Evolutionary conservation across 1,140 invertebrate species (phyloP).

Genomic region (Drosophila bifasciata): DNA sequence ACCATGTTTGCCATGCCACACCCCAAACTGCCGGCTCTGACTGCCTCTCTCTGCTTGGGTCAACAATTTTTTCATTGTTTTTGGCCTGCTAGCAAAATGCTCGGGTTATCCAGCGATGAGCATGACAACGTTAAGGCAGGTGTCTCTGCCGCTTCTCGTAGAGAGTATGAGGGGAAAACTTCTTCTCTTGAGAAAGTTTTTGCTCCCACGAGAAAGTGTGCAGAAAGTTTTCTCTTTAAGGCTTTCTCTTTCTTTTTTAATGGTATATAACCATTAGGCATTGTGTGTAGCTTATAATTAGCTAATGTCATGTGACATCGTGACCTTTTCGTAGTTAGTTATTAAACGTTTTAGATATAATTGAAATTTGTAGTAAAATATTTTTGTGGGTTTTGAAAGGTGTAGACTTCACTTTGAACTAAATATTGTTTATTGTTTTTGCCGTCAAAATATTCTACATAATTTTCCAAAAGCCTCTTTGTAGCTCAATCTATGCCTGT

Average conservation of each 20-base stretch:
- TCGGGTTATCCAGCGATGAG: slow-evolving; percentile 44
- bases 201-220: slow-evolving; percentile 32
- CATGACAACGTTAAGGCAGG: slow-evolving; percentile 48
- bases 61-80: slow-evolving; percentile 76
- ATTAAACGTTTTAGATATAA: not conserved
- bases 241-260: slow-evolving; percentile 18
- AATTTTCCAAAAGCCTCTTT: too few relatives aligned
- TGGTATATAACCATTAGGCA: slow-evolving; percentile 56
- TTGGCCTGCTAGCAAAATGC: slow-evolving; percentile 61
- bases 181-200: slow-evolving; percentile 46
- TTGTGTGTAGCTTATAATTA: slow-evolving; percentile 57
- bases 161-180: slow-evolving; percentile 28
- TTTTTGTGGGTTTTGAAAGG: too few relatives aligned
- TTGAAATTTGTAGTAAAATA: not conserved
- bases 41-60: slow-evolving; percentile 49
- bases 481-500: too few relatives aligned
- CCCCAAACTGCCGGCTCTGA: slow-evolving; percentile 20
- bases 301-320: slow-evolving; percentile 33
- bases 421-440: too few relatives aligned
- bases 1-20: slow-evolving; percentile 10
- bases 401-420: too few relatives aligned
- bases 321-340: slow-evolving; percentile 26
- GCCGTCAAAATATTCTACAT: too few relatives aligned
- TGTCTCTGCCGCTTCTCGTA: slow-evolving; percentile 33
- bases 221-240: slow-evolving; percentile 36